Conservation (phyloP, 2,888 invertebrate genomes). For the Eudemis profundana region DNA sequence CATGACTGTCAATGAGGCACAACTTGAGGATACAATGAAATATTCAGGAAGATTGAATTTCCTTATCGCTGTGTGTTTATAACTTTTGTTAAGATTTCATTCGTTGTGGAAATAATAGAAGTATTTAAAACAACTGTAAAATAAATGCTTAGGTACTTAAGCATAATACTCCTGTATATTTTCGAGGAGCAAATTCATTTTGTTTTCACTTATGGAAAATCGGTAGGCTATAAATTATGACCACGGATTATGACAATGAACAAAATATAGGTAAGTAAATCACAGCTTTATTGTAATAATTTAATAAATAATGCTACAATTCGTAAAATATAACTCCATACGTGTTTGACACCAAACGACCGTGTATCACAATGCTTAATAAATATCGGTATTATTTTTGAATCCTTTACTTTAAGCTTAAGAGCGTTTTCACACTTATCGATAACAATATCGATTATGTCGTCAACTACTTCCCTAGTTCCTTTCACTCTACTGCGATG, state of each 20-base stretch:
- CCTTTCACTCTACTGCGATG: too few relatives aligned
- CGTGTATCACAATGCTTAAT: conserved; percentile 50
- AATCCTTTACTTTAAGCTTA: conserved; percentile 5
- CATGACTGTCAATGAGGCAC: conserved; percentile 66
- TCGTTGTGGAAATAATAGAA: neutral
- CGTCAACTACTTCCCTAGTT: too few relatives aligned
- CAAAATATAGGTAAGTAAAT: conserved; percentile 46
- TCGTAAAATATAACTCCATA: conserved; percentile 51
- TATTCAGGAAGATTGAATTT: conserved; percentile 60
- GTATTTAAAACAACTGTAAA: neutral
- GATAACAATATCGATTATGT: too few relatives aligned
- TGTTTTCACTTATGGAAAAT: too few relatives aligned
- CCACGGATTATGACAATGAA: too few relatives aligned
- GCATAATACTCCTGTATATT: neutral
- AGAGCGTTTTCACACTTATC: too few relatives aligned
- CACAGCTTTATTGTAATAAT: conserved; percentile 69
- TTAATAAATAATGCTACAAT: conserved; percentile 55
- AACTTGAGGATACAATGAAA: conserved; percentile 57
- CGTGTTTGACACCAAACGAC: conserved; percentile 55
- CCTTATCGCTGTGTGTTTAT: conserved; percentile 50
- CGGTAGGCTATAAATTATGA: too few relatives aligned
- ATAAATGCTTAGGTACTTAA: neutral
- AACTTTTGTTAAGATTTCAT: conserved; percentile 3
- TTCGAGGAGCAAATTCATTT: too few relatives aligned
- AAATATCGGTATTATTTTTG: conserved; percentile 13